Base-by-base conservation (phyloP, 2,888 invertebrate species). In the Dendrolimus houi region DNA sequence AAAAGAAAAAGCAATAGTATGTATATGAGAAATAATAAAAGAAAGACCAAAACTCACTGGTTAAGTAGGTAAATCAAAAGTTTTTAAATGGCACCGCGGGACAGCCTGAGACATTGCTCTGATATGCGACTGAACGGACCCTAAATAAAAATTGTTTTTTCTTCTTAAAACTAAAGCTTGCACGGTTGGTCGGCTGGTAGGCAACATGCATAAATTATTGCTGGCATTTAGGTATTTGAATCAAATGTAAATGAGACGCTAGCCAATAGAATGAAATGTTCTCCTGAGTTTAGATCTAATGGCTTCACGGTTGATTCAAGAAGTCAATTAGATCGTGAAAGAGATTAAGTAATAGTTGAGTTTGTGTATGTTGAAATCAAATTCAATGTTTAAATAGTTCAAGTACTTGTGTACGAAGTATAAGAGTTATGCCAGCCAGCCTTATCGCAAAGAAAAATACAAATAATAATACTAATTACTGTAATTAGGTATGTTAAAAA, bases 31-130 rank as follows among this genome's bases (percentile, higher is more conserved):
- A 64, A 57, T 58, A 63, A 69, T 70, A 69, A 68, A 66, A 66
- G 62, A 64, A 68, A 58, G 67, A 69, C 64, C 58, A 60, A 59
- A 58, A 67, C 62, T 65, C 61, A 62, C 60, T 63, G 66, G 63
- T 62, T 63, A 69, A 77, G 75, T 64, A 69, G 77, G 75, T 80
- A 78, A 77, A 79, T 79, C 77, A 77, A 81, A 79, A 77, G 77
- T 78, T 80, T 68, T 76, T 77, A 79, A 83, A 74, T 74, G 75
- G 74, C 75, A 77, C 81, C 74, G 75, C 69, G 71, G 71, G 78
- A 74, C 77, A 67, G 71, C 60, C 70, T 72, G 80, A 83, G 77
- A 77, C 72, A 83, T 83, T 68, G 75, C 76, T 59, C 63, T 64
- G 82, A 85, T 83, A 81, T 65, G 68, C 65, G 60, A 60, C 63